Evolutionary conservation across 2,113 vertebrate species (phyloP).

Genomic region (Bubalus kerabau): DNA sequence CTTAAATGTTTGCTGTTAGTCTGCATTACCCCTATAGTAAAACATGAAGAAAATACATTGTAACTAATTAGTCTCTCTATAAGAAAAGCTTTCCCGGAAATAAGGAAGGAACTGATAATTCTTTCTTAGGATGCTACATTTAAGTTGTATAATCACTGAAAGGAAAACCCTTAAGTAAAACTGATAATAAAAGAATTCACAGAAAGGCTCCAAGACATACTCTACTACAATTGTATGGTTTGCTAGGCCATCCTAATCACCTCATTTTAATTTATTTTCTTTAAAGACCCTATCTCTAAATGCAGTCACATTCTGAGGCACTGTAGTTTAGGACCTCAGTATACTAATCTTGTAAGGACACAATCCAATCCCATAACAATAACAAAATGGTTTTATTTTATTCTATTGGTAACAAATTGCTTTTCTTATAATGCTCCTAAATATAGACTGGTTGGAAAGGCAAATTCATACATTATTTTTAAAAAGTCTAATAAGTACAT

Average conservation of each 20-base stretch:
- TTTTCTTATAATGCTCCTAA: neutral
- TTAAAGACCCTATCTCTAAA: neutral
- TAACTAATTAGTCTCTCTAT: neutral
- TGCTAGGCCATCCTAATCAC: neutral
- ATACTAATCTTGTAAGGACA: neutral
- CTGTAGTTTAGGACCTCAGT: neutral
- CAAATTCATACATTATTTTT: neutral
- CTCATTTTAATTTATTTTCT: neutral
- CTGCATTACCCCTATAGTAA: neutral
- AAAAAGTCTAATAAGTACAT: neutral
- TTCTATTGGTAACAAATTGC: neutral
- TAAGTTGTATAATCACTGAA: neutral
- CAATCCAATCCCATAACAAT: neutral
- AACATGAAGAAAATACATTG: neutral
- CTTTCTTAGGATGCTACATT: neutral
- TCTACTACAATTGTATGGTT: neutral
- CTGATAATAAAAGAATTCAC: neutral
- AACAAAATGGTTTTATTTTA: neutral
- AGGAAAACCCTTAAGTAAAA: neutral
- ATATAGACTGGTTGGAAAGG: neutral
- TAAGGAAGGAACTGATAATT: neutral
- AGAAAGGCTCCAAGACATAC: neutral
- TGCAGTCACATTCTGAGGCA: neutral
- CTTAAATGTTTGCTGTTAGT: neutral
- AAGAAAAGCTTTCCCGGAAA: neutral